Evolutionary conservation across 1,140 invertebrate genomes (phyloP), one percentile per base, ranked within the genome.

Genomic region (Drosophila varians): DNA sequence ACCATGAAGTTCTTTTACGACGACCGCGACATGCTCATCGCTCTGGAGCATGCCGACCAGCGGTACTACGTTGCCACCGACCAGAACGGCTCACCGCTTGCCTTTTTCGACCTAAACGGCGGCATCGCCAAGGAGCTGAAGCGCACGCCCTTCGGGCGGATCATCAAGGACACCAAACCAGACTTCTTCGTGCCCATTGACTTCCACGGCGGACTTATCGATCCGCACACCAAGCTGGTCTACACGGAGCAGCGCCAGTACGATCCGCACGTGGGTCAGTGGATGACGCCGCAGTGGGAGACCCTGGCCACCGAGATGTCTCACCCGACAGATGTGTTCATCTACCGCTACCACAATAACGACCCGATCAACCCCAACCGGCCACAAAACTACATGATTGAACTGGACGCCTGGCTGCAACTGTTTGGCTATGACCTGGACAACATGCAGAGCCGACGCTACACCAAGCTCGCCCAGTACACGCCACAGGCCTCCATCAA

Each of bases 271-370:
- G 96, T 98, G 34, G 98, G 97, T 2, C 97, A 98, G 82, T 99
- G 97, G 97, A 96, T 98, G 94, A 97, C 96, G 0, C 98, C 98
- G 0, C 94, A 96, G 23, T 99, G 97, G 96, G 95, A 97, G 77
- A 94, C 95, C 64, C 93, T 98, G 62, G 95, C 96, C 0, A 95
- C 95, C 9, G 92, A 94, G 55, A 92, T 98, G 46, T 96, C 94
- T 6, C 94, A 95, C 11, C 97, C 97, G 1, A 96, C 95, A 0
- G 96, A 97, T 82, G 95, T 98, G 16, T 98, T 98, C 84, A 96
- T 97, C 53, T 98, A 98, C 82, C 93, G 97, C 60, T 98, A 97
- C 92, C 94, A 95, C 62, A 97, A 97, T 78, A 98, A 98, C 79
- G 97, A 98, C 91, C 97, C 97, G 0, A 94, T 99, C 61, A 99